phyloP scores from a whole-genome alignment of 2,888 invertebrate genomes.

The Cephus runcator region DNA sequence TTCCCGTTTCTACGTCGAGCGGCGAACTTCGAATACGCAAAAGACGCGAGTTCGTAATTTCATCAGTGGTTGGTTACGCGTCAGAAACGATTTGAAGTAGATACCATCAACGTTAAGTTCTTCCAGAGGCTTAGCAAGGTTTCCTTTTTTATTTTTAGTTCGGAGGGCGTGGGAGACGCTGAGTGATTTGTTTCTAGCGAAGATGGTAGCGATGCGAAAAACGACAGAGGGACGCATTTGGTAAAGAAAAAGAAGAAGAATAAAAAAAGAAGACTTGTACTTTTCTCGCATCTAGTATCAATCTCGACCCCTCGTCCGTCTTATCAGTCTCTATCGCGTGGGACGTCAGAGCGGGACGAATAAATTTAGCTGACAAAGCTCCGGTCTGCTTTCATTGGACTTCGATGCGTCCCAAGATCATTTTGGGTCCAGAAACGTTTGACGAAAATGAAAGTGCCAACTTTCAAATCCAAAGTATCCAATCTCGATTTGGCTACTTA shows the following conservation, averaged over 20 bases:
- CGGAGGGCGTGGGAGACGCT: background rate
- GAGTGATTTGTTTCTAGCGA: slow-evolving; percentile 4
- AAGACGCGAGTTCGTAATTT: background rate
- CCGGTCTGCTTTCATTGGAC: background rate
- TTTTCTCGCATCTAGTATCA: background rate
- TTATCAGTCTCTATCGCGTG: background rate
- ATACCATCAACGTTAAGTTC: background rate
- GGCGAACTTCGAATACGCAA: background rate
- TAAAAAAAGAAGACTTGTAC: background rate
- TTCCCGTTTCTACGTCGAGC: background rate
- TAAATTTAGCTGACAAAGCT: background rate
- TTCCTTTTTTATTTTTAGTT: slow-evolving; percentile 4
- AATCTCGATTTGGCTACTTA: background rate
- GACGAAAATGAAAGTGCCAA: background rate
- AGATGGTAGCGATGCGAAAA: background rate
- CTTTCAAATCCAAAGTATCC: background rate
- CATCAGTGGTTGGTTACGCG: background rate
- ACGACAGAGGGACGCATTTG: background rate
- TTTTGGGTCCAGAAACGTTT: background rate
- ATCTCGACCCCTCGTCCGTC: background rate
- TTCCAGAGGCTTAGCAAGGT: background rate
- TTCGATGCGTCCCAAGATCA: background rate
- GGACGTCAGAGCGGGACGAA: background rate
- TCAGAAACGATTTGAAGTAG: background rate
- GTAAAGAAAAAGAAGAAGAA: background rate